These are phyloP conservation scores for Petrocephalus zakoni DNA, from an alignment of 2,113 vertebrate species.

Conservation along the genomic window DNA sequence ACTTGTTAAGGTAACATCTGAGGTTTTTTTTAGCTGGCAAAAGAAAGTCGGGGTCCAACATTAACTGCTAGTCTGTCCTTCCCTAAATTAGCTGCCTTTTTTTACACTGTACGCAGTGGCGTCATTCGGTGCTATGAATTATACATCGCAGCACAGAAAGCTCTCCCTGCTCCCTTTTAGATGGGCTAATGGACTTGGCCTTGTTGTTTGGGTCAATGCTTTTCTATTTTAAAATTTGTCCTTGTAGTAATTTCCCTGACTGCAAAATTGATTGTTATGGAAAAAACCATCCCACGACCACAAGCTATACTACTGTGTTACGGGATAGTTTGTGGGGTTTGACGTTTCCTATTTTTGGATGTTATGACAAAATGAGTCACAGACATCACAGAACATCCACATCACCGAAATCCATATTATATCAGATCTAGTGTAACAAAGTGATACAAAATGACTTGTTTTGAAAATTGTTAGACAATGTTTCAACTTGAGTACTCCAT, in stretches of 20 bases:
- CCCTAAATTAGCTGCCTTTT: neutral
- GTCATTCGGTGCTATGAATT: neutral
- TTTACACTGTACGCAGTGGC: neutral
- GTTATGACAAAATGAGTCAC: neutral
- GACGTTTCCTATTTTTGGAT: neutral
- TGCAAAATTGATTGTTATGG: neutral
- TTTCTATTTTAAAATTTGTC: slow-evolving; percentile 3
- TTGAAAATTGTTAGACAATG: neutral
- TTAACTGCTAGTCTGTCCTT: neutral
- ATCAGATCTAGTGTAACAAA: neutral
- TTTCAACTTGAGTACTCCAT: neutral
- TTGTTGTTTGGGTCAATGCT: neutral
- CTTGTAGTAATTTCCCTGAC: neutral
- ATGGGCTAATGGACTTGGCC: neutral
- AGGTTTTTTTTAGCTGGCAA: neutral
- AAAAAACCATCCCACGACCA: neutral
- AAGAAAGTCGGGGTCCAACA: neutral
- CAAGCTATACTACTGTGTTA: neutral
- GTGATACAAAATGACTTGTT: neutral
- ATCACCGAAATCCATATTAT: neutral
- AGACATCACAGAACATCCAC: neutral
- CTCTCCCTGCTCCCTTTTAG: neutral
- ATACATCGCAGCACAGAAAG: neutral
- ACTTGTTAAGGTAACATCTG: neutral
- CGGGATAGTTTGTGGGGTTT: neutral